Evolutionary conservation across 2,797 vertebrate species (phyloP).

Genomic region (Potorous gilbertii): DNA sequence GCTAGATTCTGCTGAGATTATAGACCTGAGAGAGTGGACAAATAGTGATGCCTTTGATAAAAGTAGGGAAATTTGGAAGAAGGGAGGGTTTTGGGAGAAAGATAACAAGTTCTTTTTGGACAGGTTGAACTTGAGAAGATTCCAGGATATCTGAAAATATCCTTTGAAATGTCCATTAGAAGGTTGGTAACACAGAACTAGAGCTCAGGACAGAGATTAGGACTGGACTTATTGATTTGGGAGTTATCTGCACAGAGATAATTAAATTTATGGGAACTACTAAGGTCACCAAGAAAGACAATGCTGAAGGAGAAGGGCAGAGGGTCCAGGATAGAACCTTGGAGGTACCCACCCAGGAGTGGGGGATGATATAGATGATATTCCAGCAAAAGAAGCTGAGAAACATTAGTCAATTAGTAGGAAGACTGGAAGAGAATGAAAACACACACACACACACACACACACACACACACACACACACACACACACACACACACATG

Average conservation of each 20-base stretch:
- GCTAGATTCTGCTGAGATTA: background rate
- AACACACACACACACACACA: background rate
- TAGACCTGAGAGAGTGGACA: background rate
- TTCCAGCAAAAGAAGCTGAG: background rate
- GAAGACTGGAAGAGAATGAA: background rate
- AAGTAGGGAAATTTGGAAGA: background rate
- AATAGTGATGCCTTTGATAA: background rate
- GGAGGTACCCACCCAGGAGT: background rate
- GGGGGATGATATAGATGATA: background rate
- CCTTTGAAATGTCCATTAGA: background rate
- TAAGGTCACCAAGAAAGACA: background rate
- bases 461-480: no score
- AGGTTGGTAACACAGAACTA: background rate
- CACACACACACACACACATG: background rate
- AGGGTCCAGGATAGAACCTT: background rate
- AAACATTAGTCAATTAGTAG: background rate
- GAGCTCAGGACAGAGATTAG: background rate
- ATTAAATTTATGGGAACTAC: background rate
- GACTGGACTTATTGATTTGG: background rate
- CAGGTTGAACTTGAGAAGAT: background rate
- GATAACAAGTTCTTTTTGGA: background rate
- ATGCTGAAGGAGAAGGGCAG: background rate
- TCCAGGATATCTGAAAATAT: background rate
- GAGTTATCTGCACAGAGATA: background rate
- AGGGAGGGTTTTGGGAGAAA: background rate